phyloP scores from a whole-genome alignment of 2,113 vertebrate genomes.

The Lasiurus borealis region DNA sequence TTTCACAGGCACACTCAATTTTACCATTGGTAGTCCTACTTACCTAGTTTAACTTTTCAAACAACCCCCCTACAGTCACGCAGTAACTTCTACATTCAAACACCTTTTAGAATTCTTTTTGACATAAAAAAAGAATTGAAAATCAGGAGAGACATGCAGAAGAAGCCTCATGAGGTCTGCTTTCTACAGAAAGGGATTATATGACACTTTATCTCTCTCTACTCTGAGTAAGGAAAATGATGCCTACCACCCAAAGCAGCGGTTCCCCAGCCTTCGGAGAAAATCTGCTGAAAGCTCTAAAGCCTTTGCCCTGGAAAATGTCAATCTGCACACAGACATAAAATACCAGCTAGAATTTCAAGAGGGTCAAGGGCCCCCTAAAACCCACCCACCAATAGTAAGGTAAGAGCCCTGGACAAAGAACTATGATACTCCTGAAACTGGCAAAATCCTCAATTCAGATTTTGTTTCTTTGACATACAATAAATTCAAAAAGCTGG shows the following conservation, averaged over 20 bases:
- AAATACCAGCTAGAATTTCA: conserved; percentile 52
- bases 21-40: background rate
- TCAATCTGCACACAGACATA: background rate
- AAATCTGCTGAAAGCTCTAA: background rate
- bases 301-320: background rate
- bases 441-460: conserved; percentile 21
- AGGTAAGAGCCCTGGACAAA: background rate
- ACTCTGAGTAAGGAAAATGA: conserved; percentile 11
- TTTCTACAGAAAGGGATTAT: background rate
- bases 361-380: background rate
- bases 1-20: background rate
- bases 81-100: conserved; percentile 15
- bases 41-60: conserved; percentile 13
- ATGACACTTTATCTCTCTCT: conserved; percentile 9
- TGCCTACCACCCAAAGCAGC: background rate
- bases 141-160: conserved; percentile 24
- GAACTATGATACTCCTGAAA: conserved; percentile 17
- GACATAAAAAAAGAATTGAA: conserved; percentile 57
- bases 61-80: background rate
- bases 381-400: background rate
- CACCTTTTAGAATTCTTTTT: conserved; percentile 50
- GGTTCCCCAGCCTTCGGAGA: background rate
- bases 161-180: conserved; percentile 23
- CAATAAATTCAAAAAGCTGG: conserved; percentile 36
- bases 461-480: background rate